Evolutionary conservation across 2,888 invertebrate species (phyloP), one percentile per base, ranked within the genome.

Genomic region (Tipula unca): DNA sequence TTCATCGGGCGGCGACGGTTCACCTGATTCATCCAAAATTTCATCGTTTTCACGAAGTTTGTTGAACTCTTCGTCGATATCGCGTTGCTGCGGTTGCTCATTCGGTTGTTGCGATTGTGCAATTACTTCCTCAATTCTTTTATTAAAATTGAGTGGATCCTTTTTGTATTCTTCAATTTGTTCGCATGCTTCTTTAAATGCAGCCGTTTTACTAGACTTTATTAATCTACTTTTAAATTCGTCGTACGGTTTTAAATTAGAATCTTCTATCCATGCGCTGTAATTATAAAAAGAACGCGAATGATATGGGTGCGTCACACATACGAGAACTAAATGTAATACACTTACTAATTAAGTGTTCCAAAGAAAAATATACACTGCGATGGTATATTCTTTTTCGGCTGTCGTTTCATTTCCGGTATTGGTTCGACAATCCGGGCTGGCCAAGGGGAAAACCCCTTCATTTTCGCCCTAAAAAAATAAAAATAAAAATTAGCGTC

Each of bases 361-460:
- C 98, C 98, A 91, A 97, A 98, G 92, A 98, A 98, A 91, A 95
- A 98, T 87, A 98, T 96, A 92, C 97, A 98, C 89, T 95, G 95
- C 85, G 94, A 90, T 86, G 94, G 93, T 86, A 92, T 93, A 87
- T 95, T 95, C 90, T 96, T 96, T 88, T 94, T 94, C 25, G 94
- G 93, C 25, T 95, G 95, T 89, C 94, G 95, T 90, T 96, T 94
- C 88, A 94, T 91, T 89, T 96, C 95, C 86, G 95, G 93, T 85
- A 95, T 95, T 13, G 97, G 96, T 88, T 95, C 93, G 54, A 96
- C 95, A 89, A 98, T 94, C 97, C 83, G 83, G 1, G 97, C 98
- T 87, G 98, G 98, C 98, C 98, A 98, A 87, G 97, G 96, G 88
- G 97, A 96, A 92, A 97, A 98, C 88, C 97, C 97, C 93, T 97